These are phyloP conservation scores for Onychomys torridus DNA, from an alignment of 2,797 vertebrate species.

Conservation along the genomic window DNA sequence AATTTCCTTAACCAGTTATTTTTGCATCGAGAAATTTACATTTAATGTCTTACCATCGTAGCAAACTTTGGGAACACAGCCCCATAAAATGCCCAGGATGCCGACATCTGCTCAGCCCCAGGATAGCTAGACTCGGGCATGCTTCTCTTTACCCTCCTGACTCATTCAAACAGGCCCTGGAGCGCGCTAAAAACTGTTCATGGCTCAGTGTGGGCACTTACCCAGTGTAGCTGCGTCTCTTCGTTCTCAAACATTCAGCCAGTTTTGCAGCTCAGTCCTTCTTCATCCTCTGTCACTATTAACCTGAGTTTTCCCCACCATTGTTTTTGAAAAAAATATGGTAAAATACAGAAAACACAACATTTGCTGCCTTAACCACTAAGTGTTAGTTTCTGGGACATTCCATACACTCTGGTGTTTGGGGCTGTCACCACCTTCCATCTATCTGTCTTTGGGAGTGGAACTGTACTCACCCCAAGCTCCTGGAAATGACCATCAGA, in stretches of 20 bases:
- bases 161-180: not conserved
- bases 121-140: not conserved
- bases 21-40: slow-evolving; percentile 63
- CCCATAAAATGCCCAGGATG: slow-evolving; percentile 52
- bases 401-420: not conserved
- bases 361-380: not conserved
- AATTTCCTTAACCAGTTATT: slow-evolving; percentile 69
- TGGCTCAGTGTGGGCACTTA: not conserved
- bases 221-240: not conserved
- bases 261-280: not conserved
- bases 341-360: not conserved
- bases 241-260: not conserved
- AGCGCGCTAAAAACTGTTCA: not conserved
- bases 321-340: not conserved
- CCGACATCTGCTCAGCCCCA: slow-evolving; percentile 45
- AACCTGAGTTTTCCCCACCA: not conserved
- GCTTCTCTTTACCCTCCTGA: not conserved
- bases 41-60: slow-evolving; percentile 30
- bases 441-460: not conserved
- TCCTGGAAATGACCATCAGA: not conserved
- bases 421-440: not conserved
- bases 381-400: not conserved
- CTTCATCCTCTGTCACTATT: not conserved
- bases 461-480: not conserved
- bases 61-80: slow-evolving; percentile 14